phyloP scores from a whole-genome alignment of 2,113 vertebrate species.

The Tragelaphus imberbis region DNA sequence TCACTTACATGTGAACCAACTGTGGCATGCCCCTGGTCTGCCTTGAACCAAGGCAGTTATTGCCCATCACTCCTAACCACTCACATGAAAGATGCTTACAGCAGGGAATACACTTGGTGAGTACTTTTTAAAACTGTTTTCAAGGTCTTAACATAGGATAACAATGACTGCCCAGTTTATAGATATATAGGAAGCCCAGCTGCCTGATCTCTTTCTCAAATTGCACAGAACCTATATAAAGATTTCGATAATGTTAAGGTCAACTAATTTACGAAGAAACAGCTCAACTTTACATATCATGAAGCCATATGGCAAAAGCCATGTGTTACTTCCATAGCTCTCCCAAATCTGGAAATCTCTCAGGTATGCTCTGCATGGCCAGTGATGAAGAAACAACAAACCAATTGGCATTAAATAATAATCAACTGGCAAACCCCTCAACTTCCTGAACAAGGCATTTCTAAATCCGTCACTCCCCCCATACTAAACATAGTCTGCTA shows the following conservation, averaged over 20 bases:
- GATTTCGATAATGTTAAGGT: slow-evolving; percentile 15
- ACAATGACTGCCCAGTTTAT: not conserved
- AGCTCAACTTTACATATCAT: not conserved
- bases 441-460: not conserved
- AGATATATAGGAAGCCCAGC: not conserved
- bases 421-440: not conserved
- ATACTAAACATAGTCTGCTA: not conserved
- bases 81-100: not conserved
- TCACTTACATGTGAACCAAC: not conserved
- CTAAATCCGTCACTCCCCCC: not conserved
- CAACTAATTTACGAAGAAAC: slow-evolving; percentile 15
- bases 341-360: not conserved
- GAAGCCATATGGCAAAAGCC: not conserved
- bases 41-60: not conserved
- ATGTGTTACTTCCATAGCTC: not conserved
- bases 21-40: too few relatives aligned
- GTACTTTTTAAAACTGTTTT: not conserved
- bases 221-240: not conserved
- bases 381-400: not conserved
- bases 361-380: not conserved
- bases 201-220: not conserved
- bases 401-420: not conserved
- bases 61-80: not conserved
- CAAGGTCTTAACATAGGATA: not conserved
- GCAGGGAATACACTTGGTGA: not conserved